Percentiles rank a stretch among this genome's conserved stretches.
phyloP scores from a whole-genome alignment of 2,797 vertebrate genomes.

The Sebastes nivosus region DNA sequence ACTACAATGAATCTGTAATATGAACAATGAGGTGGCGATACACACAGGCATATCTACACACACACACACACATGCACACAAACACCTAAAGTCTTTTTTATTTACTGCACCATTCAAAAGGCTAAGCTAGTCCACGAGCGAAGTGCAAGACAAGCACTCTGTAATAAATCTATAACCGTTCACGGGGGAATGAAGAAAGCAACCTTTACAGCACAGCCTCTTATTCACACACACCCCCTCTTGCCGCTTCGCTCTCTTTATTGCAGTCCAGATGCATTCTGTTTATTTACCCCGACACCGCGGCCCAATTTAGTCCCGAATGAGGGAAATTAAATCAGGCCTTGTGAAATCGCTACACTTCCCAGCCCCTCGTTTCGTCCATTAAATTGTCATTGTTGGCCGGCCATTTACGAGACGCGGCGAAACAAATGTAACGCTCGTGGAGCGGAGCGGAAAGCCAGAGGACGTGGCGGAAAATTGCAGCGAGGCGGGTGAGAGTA shows the following conservation, averaged over 20 bases:
- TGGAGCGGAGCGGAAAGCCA: conserved; percentile 22
- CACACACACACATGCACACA: neutral
- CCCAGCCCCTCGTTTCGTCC: conserved; percentile 42
- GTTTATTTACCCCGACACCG: conserved; percentile 69
- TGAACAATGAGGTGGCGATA: neutral
- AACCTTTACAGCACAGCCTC: conserved; percentile 41
- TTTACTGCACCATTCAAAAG: conserved; percentile 50
- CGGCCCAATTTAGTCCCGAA: conserved; percentile 65
- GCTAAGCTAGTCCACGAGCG: conserved; percentile 29
- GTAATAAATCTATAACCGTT: conserved; percentile 56
- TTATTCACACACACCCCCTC: conserved; percentile 43
- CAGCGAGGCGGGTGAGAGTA: neutral
- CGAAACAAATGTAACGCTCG: conserved; percentile 59
- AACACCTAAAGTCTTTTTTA: conserved; percentile 33
- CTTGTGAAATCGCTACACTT: conserved; percentile 66
- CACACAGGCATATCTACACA: neutral
- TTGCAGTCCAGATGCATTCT: conserved; percentile 55
- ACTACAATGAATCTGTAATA: neutral
- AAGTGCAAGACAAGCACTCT: conserved; percentile 51
- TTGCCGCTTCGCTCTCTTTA: conserved; percentile 37
- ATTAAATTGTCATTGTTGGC: conserved; percentile 76
- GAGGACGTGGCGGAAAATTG: conserved; percentile 36
- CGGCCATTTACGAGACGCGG: conserved; percentile 52
- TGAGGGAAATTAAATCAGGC: conserved; percentile 74
- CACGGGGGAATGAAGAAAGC: conserved; percentile 42